Base-by-base conservation (phyloP, 2,797 vertebrate species). In the Champsocephalus gunnari region DNA sequence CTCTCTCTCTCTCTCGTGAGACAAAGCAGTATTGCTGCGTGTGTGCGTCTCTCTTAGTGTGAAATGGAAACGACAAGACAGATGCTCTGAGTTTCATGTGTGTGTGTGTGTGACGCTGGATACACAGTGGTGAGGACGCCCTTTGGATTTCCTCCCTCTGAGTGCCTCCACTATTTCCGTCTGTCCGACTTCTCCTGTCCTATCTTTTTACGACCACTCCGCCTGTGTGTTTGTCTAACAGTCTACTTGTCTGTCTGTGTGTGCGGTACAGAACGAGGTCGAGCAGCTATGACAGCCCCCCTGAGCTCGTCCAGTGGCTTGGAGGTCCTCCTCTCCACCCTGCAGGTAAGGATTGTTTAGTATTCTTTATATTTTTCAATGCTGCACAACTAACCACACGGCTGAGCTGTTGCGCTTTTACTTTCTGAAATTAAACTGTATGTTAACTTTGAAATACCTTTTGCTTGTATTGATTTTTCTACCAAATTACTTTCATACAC, bases 271-370 rank as follows among this genome's bases (percentile, higher is more conserved):
- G 85, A 67, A 49, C 45, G 62, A 71, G 12, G 57, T n/a, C 61
- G 24, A 67, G 84, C 82, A 75, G 91, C 79, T 82, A 98, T 98
- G 97, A 94, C 94, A 4, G 92, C 94, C 66, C 48, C 80, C 17
- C 86, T 89, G 73, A 95, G 92, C 91, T 89, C 93, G 84, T 90
- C 93, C 93, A 96, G 95, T 62, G 96, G 96, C 85, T 92, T 99
- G 76, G 96, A 96, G 91, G 93, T 96, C 71, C 96, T 99, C 48
- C 95, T 99, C 62, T 95, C 92, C 65, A 94, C 95, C 13, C 94
- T 99, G 68, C 96, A 98, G 97, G 97, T 98, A 97, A 41, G 94
- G 93, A 90, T 6, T 71, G 43, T 51, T 34, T 34, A 7, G 24
- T 57, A 9, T 24, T 78, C 45, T 64, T 61, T n/a, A 16, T 60